Evolutionary conservation across 2,113 vertebrate species (phyloP), one percentile per base, ranked within the genome.

Genomic region (Diphyllodes magnificus): DNA sequence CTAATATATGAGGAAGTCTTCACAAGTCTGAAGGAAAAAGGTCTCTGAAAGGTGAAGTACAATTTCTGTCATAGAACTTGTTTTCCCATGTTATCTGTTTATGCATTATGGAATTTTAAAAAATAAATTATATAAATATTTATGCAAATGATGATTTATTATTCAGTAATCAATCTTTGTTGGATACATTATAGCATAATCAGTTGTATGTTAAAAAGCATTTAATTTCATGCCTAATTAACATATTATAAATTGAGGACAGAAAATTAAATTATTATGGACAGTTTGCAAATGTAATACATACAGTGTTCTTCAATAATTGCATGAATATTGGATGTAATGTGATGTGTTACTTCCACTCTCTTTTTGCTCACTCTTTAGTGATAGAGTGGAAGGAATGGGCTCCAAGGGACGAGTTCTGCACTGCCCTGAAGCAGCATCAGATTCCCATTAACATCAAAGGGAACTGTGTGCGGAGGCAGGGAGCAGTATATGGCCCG

Each of bases 191-290:
- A 88, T 93, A 86, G 93, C 88, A 65, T 97, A 97, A 97, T 97
- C 95, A 97, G 96, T 96, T 97, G 82, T 97, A 96, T 97, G 95
- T 93, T 96, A 96, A 97, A 97, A 97, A 94, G 95, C 94, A 93
- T 96, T 97, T 96, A 87, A 96, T 97, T 97, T 97, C 92, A 95
- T 96, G 95, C 95, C 92, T 97, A 95, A 95, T 97, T 97, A 97
- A 92, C 96, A 97, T 97, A 96, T 94, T 97, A 96, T 85, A 97
- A 96, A 96, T 92, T 87, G 92, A 95, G 81, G 88, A 94, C 82
- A 91, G 86, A 95, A 96, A 97, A 97, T 97, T 97, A 92, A 97
- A 97, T 97, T 97, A 97, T 97, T 97, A 97, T 96, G 97, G 97
- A 96, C 97, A 97, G 96, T 97, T 97, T 97, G 95, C 94, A 96